Conservation (phyloP, 2,113 vertebrate genomes). For the Chaetodon auriga region DNA sequence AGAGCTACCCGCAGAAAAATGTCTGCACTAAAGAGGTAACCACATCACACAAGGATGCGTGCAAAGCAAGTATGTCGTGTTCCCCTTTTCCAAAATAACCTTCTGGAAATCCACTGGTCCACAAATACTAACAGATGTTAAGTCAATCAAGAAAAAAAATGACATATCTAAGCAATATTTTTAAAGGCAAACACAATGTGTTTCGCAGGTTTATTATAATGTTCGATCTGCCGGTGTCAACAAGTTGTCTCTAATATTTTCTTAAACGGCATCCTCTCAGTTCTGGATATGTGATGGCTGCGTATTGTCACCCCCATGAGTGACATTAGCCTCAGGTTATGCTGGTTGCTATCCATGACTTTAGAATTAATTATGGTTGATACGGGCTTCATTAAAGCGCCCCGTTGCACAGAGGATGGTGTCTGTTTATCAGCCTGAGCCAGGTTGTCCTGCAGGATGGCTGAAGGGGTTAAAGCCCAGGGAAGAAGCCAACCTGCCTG, state of each 20-base stretch:
- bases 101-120: slow-evolving; percentile 53
- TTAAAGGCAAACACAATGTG: slow-evolving; percentile 22
- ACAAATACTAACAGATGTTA: slow-evolving; percentile 70
- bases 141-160: slow-evolving; percentile 46
- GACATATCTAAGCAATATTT: slow-evolving; percentile 27
- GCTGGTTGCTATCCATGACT: slow-evolving; percentile 64
- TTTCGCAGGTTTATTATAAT: slow-evolving; percentile 34
- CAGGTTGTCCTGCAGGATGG: slow-evolving; percentile 64
- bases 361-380: slow-evolving; percentile 78
- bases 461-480: slow-evolving; percentile 73
- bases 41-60: slow-evolving; percentile 74
- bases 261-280: slow-evolving; percentile 19
- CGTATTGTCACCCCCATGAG: slow-evolving; percentile 41
- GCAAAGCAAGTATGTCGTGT: slow-evolving; percentile 57
- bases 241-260: slow-evolving; percentile 30
- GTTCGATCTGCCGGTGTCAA: not conserved
- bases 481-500: slow-evolving; percentile 63
- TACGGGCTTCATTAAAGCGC: slow-evolving; percentile 68
- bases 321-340: slow-evolving; percentile 71
- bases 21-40: slow-evolving; percentile 59
- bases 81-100: slow-evolving; percentile 49
- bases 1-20: slow-evolving; percentile 58
- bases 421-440: slow-evolving; percentile 71
- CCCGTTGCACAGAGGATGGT: slow-evolving; percentile 54
- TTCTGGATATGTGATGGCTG: slow-evolving; percentile 16